Conservation (phyloP, 2,888 invertebrate genomes). For the Torymus aiolomorphi region DNA sequence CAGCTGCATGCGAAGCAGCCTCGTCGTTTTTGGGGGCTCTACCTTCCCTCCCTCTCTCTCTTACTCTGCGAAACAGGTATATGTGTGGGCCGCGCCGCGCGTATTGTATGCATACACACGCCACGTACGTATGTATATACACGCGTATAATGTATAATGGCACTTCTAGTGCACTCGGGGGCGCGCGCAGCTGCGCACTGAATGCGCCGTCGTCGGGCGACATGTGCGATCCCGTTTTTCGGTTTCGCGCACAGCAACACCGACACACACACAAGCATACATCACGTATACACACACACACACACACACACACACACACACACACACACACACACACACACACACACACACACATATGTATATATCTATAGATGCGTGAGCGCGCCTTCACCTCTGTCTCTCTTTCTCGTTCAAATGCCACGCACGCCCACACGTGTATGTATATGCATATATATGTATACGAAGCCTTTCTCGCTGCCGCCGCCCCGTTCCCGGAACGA, state of each 20-base stretch:
- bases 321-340: no score
- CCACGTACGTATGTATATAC: no score
- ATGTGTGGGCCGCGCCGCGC: not conserved
- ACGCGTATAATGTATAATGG: conserved; percentile 4
- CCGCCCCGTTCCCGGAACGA: not conserved
- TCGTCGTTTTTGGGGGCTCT: not conserved
- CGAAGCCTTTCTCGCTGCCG: not conserved
- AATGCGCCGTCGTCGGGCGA: conserved; percentile 22
- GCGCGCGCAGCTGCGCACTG: conserved; percentile 38
- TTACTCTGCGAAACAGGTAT: conserved; percentile 36
- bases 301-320: no score
- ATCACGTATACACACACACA: no score
- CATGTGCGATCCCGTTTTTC: conserved; percentile 53
- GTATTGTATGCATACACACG: no score
- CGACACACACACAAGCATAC: no score
- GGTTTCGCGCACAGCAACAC: conserved; percentile 15
- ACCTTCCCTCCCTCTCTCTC: conserved; percentile 11
- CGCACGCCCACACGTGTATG: conserved; percentile 21
- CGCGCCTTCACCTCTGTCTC: not conserved
- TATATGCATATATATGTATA: no score
- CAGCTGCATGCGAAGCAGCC: not conserved
- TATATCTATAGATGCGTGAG: not conserved
- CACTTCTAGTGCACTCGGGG: conserved; percentile 39
- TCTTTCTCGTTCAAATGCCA: not conserved
- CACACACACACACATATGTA: no score